Percentiles rank a stretch among this genome's conserved stretches.
Conservation (phyloP, 2,888 invertebrate genomes). For the Carcina quercana region DNA sequence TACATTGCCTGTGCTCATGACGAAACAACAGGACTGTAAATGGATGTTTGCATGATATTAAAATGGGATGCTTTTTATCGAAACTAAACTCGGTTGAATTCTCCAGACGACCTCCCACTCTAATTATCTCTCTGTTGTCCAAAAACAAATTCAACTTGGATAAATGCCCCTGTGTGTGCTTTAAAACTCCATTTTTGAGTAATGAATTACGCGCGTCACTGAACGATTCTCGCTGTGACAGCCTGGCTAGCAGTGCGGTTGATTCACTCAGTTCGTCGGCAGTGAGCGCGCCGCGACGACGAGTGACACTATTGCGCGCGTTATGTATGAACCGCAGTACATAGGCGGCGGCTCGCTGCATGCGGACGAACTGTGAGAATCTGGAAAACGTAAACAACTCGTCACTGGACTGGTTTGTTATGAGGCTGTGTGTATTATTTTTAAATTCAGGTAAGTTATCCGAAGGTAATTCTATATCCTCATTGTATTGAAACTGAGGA, state of each 20-base stretch:
- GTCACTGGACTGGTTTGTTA: constrained; percentile 6
- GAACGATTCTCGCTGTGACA: not conserved
- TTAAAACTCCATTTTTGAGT: not conserved
- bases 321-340: constrained; percentile 14
- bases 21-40: constrained; percentile 2
- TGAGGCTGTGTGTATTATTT: constrained; percentile 2
- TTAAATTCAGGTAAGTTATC: constrained; percentile 8
- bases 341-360: constrained; percentile 13
- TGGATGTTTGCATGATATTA: constrained; percentile 1
- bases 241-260: not conserved
- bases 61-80: constrained; percentile 7
- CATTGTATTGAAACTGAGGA: constrained; percentile 3
- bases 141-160: constrained; percentile 5
- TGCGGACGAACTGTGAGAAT: constrained; percentile 10
- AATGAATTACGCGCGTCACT: not conserved
- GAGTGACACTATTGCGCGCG: not conserved
- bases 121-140: not conserved
- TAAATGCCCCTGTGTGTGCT: not conserved
- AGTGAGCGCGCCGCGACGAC: not conserved
- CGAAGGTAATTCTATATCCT: constrained; percentile 1
- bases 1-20: constrained; percentile 2
- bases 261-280: not conserved
- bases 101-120: not conserved
- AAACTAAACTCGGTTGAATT: not conserved
- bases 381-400: constrained; percentile 8